phyloP scores from a whole-genome alignment of 2,113 vertebrate species.

The Salvelinus namaycush region DNA sequence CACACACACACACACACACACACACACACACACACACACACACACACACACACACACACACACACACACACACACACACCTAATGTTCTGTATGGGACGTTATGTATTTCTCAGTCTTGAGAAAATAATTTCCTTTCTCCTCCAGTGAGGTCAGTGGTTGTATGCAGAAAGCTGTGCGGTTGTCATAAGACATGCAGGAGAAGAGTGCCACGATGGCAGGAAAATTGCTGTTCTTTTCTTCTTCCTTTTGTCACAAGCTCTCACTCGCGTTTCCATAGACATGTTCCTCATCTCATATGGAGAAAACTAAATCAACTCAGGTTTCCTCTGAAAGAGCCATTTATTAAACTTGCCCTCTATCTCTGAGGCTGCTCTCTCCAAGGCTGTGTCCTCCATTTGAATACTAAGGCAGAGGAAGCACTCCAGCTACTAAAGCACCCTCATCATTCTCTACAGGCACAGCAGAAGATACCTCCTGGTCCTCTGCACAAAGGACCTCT shows the following conservation, averaged over 20 bases:
- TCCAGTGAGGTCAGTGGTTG: slow-evolving; percentile 20
- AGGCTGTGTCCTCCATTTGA: slow-evolving; percentile 50
- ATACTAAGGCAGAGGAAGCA: slow-evolving; percentile 48
- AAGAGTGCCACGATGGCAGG: too few species aligned
- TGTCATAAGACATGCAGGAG: slow-evolving; percentile 23
- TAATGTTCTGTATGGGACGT: too few species aligned
- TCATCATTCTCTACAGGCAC: slow-evolving; percentile 19
- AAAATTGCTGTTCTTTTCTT: too few species aligned
- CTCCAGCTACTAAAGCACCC: slow-evolving; percentile 11
- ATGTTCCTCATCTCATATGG: slow-evolving; percentile 18
- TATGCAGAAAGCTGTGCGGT: slow-evolving; percentile 26
- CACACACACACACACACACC: neutral
- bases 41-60: too few species aligned
- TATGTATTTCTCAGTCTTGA: slow-evolving; percentile 14
- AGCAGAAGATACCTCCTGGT: slow-evolving; percentile 26
- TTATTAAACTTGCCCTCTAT: slow-evolving; percentile 51
- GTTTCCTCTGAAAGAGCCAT: slow-evolving; percentile 31
- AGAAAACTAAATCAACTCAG: neutral
- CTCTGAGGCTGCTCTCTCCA: slow-evolving; percentile 1
- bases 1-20: too few species aligned
- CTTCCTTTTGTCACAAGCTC: too few species aligned
- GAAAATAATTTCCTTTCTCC: slow-evolving; percentile 54
- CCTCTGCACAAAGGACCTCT: slow-evolving; percentile 31
- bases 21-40: too few species aligned
- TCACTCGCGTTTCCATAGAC: too few species aligned